Percentiles rank a stretch among this genome's conserved stretches.
These are phyloP conservation scores for Calephelis nemesis DNA, from an alignment of 1,140 invertebrate species.

Conservation along the genomic window DNA sequence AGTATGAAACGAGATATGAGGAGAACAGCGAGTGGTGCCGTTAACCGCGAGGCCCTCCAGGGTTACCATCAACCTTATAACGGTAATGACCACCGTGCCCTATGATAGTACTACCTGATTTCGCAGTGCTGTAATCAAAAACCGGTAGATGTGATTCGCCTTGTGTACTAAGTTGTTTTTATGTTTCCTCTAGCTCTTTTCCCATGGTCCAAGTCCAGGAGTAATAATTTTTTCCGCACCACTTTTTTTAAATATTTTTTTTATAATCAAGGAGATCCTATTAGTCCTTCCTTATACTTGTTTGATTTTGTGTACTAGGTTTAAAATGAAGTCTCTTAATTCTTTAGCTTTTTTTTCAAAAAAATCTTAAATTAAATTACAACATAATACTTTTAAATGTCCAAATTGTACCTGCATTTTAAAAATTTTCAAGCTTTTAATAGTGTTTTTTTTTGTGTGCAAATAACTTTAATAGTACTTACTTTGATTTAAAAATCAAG, in stretches of 20 bases:
- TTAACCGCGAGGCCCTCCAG: conserved; percentile 39
- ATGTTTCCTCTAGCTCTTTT: not conserved
- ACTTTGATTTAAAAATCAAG: no score
- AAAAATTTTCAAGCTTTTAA: no score
- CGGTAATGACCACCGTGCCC: conserved; percentile 22
- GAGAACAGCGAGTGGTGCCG: conserved; percentile 27
- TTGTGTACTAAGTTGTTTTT: conserved; percentile 1
- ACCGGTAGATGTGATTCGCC: not conserved
- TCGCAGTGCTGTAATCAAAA: conserved; percentile 4
- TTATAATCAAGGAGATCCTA: no score
- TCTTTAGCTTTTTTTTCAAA: no score
- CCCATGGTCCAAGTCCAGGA: not conserved
- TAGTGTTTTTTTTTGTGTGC: no score
- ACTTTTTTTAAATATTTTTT: not conserved
- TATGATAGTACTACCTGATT: conserved; percentile 17
- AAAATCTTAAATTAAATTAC: no score
- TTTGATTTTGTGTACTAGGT: no score
- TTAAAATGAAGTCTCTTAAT: no score
- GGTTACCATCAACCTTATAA: conserved; percentile 35
- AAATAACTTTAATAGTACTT: no score
- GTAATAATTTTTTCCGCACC: not conserved
- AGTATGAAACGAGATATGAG: conserved; percentile 27
- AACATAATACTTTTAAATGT: no score
- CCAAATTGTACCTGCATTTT: no score
- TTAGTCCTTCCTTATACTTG: no score